Base-by-base conservation (phyloP, 2,113 vertebrate species). In the Chaetorhynchus papuensis region DNA sequence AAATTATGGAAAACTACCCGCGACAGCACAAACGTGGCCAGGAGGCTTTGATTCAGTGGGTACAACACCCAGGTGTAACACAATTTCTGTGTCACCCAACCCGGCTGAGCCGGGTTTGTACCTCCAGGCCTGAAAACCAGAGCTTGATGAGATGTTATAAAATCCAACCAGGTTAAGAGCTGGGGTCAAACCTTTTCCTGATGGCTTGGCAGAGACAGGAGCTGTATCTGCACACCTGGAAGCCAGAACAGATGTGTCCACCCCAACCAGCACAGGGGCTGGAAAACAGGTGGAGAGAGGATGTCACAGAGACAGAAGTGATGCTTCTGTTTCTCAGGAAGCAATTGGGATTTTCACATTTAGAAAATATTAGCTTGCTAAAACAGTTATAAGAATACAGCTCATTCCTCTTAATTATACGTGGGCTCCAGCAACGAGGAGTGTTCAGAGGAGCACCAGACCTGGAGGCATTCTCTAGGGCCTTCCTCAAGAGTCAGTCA, bases 191-290 rank as follows among this genome's bases (percentile, higher is more conserved):
- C 2, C 21, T 33, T 59, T 41, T 80, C 35, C 23, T 2, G 2
- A 2, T 6, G 53, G 13, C 5, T 24, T 31, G 56, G 31, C 47
- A 87, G 15, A 33, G 10, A 11, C 2, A 3, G 30, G 13, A 17
- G 17, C 0, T 0, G 7, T 42, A 49, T 39, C 59, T 37, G 24
- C 20, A 33, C 0, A 1, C 3, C 53, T 72, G 49, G 28, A 20
- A 57, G 12, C 20, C 52, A 18, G 39, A 24, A 23, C 70, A 52
- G 33, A 20, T 2, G 5, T 26, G 42, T 3, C 20, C 70, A 53
- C 7, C 41, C 50, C 42, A 57, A 0, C 19, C 17, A 4, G 11
- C n/a, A 35, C 4, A 1, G 23, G 3, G 41, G 24, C 82, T 1
- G 3, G 21, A 30, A 90, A 44, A n/a, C 15, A 18, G 10, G 3